phyloP scores from a whole-genome alignment of 2,113 vertebrate species.

The Odobenus rosmarus region DNA sequence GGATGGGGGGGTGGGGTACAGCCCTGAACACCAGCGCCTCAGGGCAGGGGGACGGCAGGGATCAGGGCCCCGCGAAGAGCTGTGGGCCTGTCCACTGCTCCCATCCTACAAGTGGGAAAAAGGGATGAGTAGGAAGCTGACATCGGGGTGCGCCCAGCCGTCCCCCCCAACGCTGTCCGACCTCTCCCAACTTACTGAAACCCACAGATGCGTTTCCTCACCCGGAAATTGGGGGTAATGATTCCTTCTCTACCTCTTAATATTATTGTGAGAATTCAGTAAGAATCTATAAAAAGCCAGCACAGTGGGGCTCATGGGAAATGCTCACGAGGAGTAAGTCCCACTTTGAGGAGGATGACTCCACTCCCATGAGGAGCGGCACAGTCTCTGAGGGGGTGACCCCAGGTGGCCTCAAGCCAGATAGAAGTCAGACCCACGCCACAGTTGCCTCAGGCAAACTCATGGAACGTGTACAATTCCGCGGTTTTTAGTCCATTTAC shows the following conservation, averaged over 20 bases:
- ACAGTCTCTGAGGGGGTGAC: not conserved
- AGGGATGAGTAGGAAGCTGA: not conserved
- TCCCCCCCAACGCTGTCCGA: not conserved
- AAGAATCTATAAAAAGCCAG: not conserved
- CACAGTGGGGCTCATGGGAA: not conserved
- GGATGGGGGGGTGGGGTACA: too few relatives aligned
- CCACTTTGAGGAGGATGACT: not conserved
- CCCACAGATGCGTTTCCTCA: not conserved
- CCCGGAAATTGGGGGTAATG: not conserved
- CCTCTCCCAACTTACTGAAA: not conserved
- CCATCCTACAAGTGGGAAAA: not conserved
- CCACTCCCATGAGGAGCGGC: too few relatives aligned
- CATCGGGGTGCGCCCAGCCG: not conserved
- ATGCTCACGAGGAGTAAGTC: not conserved
- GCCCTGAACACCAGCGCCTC: not conserved
- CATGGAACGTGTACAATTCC: not conserved
- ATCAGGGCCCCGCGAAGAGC: not conserved
- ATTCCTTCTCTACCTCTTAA: not conserved
- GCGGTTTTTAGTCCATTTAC: not conserved
- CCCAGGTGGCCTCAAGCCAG: not conserved
- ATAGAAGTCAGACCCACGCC: not conserved
- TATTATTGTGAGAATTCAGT: not conserved
- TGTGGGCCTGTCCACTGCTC: not conserved
- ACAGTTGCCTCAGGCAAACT: not conserved
- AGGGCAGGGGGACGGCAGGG: fast-evolving